These are phyloP conservation scores for Andrena marginata DNA, from an alignment of 2,888 invertebrate genomes.

Conservation along the genomic window DNA sequence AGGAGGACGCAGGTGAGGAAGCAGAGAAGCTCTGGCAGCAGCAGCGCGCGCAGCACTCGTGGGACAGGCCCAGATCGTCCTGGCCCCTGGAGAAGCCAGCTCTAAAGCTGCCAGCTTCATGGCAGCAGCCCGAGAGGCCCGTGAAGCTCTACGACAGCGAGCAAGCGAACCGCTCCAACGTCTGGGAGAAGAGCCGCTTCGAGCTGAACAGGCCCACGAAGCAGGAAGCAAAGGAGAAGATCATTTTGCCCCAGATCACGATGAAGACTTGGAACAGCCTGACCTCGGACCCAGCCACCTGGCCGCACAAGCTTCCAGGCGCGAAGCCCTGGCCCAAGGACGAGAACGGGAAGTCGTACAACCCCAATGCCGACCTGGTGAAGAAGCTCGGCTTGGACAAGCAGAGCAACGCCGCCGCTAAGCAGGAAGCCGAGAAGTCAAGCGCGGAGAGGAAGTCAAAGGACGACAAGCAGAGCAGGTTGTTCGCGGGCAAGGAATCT, in stretches of 20 bases:
- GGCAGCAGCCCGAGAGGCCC: conserved; percentile 53
- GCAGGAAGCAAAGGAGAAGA: conserved; percentile 39
- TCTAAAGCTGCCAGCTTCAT: conserved; percentile 18
- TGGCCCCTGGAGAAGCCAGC: conserved; percentile 32
- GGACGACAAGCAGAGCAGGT: conserved; percentile 34
- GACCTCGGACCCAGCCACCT: conserved; percentile 81
- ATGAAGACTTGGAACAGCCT: conserved; percentile 80
- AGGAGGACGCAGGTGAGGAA: conserved; percentile 26
- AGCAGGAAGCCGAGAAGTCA: conserved; percentile 51
- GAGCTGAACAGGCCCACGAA: conserved; percentile 27
- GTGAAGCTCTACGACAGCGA: conserved; percentile 43
- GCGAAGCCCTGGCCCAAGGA: conserved; percentile 83
- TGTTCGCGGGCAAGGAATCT: conserved; percentile 12
- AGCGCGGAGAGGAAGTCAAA: conserved; percentile 29
- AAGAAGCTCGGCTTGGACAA: conserved; percentile 80
- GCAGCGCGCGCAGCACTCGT: conserved; percentile 42
- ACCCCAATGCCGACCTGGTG: conserved; percentile 81
- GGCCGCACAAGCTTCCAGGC: conserved; percentile 81
- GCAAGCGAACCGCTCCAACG: not conserved
- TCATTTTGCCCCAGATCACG: conserved; percentile 72
- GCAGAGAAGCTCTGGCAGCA: conserved; percentile 48
- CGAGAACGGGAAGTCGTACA: conserved; percentile 80
- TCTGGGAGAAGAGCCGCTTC: conserved; percentile 44
- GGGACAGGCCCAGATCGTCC: conserved; percentile 39
- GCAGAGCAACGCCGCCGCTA: conserved; percentile 62